phyloP scores from a whole-genome alignment of 2,888 invertebrate species.

The Ellobium chinense region DNA sequence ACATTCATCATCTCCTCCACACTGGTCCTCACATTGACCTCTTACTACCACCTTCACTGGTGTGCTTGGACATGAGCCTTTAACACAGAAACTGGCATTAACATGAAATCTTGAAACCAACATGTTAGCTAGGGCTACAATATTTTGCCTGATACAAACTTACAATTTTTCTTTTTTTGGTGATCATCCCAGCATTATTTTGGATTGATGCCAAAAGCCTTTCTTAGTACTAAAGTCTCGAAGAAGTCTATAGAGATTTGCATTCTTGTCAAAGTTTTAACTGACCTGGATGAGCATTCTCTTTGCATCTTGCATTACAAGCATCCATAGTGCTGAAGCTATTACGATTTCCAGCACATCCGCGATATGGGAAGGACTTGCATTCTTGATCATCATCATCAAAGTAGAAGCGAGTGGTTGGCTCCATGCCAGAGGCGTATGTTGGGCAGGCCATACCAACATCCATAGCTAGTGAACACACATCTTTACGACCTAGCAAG shows the following conservation, averaged over 20 bases:
- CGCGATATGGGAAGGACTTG: not conserved
- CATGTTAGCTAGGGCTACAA: no score
- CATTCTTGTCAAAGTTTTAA: no score
- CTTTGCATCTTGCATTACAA: slow-evolving; percentile 1
- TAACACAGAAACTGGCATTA: no score
- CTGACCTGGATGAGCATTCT: not conserved
- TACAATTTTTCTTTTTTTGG: no score
- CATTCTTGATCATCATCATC: not conserved
- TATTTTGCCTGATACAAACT: no score
- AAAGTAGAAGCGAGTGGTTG: slow-evolving; percentile 10
- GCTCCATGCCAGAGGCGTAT: not conserved
- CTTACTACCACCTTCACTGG: not conserved
- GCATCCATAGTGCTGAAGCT: not conserved
- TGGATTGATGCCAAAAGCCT: no score
- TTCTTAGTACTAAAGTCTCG: no score
- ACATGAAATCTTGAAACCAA: no score
- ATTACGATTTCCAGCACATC: slow-evolving; percentile 28
- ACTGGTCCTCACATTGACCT: slow-evolving; percentile 14
- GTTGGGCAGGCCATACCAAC: slow-evolving; percentile 3
- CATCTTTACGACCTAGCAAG: not conserved
- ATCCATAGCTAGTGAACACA: slow-evolving; percentile 14
- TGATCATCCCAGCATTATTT: no score
- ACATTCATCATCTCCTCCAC: slow-evolving; percentile 37
- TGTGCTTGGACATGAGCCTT: no score
- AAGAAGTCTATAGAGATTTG: no score